Base-by-base conservation (phyloP, 2,113 vertebrate genomes). In the Cyprinus carpio region DNA sequence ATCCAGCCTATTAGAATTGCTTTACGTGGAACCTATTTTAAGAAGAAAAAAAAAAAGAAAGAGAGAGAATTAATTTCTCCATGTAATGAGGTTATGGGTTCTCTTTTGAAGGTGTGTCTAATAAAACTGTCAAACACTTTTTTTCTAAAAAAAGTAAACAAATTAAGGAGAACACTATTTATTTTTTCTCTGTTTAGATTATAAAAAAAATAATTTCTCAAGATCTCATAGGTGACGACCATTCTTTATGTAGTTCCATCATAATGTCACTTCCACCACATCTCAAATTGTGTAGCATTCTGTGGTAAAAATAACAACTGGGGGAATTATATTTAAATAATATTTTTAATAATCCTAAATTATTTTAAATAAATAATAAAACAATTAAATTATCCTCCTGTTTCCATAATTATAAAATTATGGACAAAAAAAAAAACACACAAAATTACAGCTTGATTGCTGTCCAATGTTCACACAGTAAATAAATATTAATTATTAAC, bases 1-100 rank as follows among this genome's bases (percentile, higher is more conserved):
- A 49, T 62, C 43, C 23, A 20, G n/a, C 60, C 6, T 58, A 31
- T 72, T 20, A 77, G 74, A 84, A n/a, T 54, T 29, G 10, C 37
- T 78, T 78, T 79, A 49, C 40, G 37, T 72, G 40, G 74, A 40
- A 81, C 46, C 78, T 88, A 88, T 89, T 89, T 82, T 54, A 79
- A 86, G 25, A 64, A 12, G n/a, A 23, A 1, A n/a, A 18, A 37
- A 81, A 46, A 77, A 79, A 25, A 87, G 16, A 9, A 6, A 37
- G 75, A 56, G 75, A 79, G 31, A 87, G 16, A 78, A 77, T 82
- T 72, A 72, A 5, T 13, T 58, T 25, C 49, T 78, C 67, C 11
- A 43, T 65, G 6, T 74, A 51, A 81, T 62, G 5, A 29, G 5
- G 25, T 31, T 65, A 15, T 83, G 40, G 43, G 54, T 58, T 10